A percentile compares a stretch with the other conserved stretches of the same genome.
phyloP scores from a whole-genome alignment of 2,113 vertebrate species.

The Phalacrocorax brasilianus region DNA sequence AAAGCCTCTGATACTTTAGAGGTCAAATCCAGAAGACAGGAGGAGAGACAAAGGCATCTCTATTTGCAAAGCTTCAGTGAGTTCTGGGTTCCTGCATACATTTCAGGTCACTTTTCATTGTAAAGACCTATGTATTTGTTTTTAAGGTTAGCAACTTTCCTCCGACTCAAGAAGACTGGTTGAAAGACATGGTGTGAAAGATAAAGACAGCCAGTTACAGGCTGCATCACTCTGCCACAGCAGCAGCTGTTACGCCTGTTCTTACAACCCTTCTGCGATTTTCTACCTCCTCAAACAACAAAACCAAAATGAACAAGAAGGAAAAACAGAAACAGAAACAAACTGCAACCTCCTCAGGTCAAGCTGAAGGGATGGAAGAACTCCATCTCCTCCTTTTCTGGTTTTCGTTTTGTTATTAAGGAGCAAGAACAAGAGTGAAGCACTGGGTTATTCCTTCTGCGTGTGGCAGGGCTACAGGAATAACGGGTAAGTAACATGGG shows the following conservation, averaged over 20 bases:
- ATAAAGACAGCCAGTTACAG: not conserved
- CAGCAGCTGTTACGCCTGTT: not conserved
- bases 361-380: not conserved
- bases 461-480: not conserved
- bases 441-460: not conserved
- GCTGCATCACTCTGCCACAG: not conserved
- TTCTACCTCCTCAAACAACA: not conserved
- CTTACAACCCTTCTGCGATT: not conserved
- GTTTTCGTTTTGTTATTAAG: not conserved
- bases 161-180: not conserved
- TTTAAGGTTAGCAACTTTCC: not conserved
- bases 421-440: not conserved
- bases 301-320: not conserved
- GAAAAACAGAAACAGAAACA: not conserved
- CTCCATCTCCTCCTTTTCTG: not conserved
- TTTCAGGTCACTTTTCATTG: not conserved
- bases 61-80: not conserved
- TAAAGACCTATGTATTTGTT: not conserved
- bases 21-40: not conserved
- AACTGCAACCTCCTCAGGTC: not conserved
- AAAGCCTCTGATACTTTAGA: not conserved
- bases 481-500: not conserved
- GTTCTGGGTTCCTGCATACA: not conserved
- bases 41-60: not conserved
- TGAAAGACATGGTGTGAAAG: not conserved